Conservation (phyloP, 2,797 vertebrate genomes). For the Remorina albescens region DNA sequence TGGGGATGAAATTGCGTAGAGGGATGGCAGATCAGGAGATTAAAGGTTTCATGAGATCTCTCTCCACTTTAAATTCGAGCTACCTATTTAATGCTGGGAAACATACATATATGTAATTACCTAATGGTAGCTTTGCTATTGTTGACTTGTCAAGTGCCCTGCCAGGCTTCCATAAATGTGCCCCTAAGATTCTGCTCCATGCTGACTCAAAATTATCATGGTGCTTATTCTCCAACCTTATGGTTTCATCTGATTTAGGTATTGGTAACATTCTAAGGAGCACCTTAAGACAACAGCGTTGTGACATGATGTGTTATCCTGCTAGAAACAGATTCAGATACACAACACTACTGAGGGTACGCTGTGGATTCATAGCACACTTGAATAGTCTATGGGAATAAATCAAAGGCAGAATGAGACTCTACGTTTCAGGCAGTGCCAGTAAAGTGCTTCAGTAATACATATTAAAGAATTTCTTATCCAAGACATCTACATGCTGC, state of each 20-base stretch:
- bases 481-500: too few species aligned
- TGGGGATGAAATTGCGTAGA: constrained; percentile 51
- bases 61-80: constrained; percentile 62
- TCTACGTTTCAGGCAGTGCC: too few species aligned
- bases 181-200: background rate
- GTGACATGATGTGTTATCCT: background rate
- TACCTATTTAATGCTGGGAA: constrained; percentile 13
- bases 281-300: background rate
- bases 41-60: constrained; percentile 59
- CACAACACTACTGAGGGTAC: background rate
- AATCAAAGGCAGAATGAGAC: too few species aligned
- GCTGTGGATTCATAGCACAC: constrained; percentile 6
- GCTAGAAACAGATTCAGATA: background rate
- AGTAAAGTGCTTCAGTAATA: too few species aligned
- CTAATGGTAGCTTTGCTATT: background rate
- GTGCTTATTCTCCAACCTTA: constrained; percentile 11
- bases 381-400: background rate
- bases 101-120: constrained; percentile 32
- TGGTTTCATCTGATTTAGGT: background rate
- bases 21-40: constrained; percentile 57
- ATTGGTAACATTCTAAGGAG: background rate
- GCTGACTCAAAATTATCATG: background rate
- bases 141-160: constrained; percentile 1
- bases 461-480: too few species aligned
- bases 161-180: background rate